Conservation (phyloP, 2,113 vertebrate species). For the Terrapene triunguis region DNA sequence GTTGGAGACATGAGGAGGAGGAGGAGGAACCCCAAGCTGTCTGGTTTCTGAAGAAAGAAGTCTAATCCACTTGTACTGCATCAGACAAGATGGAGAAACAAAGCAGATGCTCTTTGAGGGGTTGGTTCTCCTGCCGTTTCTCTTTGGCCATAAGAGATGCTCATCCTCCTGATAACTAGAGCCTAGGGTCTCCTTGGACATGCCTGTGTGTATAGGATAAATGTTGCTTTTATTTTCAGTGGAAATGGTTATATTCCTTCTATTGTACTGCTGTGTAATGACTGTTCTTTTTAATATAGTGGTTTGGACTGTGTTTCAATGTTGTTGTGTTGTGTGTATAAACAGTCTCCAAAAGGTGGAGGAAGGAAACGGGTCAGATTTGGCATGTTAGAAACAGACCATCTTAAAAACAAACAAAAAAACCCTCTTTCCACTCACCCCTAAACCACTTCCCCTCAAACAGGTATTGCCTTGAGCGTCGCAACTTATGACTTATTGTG, state of each 20-base stretch:
- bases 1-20: neutral
- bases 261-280: slow-evolving; percentile 3
- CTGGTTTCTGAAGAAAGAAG: neutral
- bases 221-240: slow-evolving; percentile 39
- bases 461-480: neutral
- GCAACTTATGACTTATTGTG: neutral
- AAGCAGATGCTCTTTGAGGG: neutral
- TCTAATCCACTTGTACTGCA: neutral
- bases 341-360: neutral
- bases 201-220: neutral
- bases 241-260: neutral
- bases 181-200: neutral
- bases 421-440: neutral
- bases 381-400: neutral
- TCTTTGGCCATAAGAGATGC: fast-evolving
- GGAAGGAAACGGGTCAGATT: neutral
- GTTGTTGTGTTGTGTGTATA: neutral
- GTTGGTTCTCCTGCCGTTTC: neutral
- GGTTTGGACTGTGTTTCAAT: neutral
- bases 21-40: neutral
- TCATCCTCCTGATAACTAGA: neutral
- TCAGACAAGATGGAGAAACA: neutral
- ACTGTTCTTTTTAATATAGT: slow-evolving; percentile 49
- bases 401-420: neutral
- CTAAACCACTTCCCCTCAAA: no score